A percentile compares a stretch with the other conserved stretches of the same genome.
These are phyloP conservation scores for Aphis craccivora DNA, from an alignment of 1,140 invertebrate species.

Conservation along the genomic window DNA sequence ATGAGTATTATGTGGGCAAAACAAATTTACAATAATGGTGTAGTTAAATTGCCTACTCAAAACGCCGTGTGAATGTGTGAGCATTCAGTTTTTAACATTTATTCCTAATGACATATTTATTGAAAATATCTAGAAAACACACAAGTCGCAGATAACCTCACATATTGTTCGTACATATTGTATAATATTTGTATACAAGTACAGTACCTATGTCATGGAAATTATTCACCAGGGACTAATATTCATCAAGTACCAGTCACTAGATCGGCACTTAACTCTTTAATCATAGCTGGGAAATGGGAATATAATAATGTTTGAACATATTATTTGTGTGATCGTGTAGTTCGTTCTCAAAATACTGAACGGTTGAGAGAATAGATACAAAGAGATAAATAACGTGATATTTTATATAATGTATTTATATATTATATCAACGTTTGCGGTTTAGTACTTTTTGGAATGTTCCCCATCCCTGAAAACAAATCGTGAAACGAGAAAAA, in stretches of 20 bases:
- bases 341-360: not conserved
- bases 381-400: not conserved
- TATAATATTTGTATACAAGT: too few relatives aligned
- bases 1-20: too few relatives aligned
- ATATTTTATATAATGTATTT: not conserved
- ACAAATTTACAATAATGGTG: not conserved
- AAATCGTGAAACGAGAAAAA: not conserved
- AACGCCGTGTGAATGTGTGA: not conserved
- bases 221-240: too few relatives aligned
- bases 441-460: slow-evolving; percentile 9
- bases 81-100: not conserved
- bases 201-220: too few relatives aligned
- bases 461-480: not conserved
- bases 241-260: not conserved
- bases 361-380: not conserved
- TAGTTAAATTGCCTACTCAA: not conserved
- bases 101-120: not conserved
- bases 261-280: not conserved
- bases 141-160: too few relatives aligned
- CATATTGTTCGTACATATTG: too few relatives aligned
- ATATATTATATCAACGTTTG: not conserved
- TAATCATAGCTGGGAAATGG: not conserved
- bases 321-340: not conserved
- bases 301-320: not conserved
- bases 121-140: not conserved